Evolutionary conservation across 2,888 invertebrate species (phyloP).

Genomic region (Cenopis cana): DNA sequence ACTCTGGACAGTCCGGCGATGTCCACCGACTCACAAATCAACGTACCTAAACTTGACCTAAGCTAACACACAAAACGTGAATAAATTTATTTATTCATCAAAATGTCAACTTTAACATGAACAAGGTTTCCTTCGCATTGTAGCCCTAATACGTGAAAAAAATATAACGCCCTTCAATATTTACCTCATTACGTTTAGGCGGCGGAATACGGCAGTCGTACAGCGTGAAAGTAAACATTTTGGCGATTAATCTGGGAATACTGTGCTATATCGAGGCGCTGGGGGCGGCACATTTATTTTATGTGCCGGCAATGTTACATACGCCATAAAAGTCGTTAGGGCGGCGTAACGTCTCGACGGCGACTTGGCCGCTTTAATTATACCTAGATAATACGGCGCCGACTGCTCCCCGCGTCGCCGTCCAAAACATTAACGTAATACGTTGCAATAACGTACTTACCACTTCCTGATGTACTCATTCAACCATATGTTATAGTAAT

Average conservation of each 20-base stretch:
- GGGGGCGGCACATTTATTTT: slow-evolving; percentile 84
- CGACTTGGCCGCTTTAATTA: slow-evolving; percentile 84
- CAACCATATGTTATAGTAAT: slow-evolving; percentile 59
- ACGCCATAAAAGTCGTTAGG: slow-evolving; percentile 85
- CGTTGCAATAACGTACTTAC: slow-evolving; percentile 75
- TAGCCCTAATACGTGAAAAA: slow-evolving; percentile 47
- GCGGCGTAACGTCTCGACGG: slow-evolving; percentile 83
- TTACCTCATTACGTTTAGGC: slow-evolving; percentile 68
- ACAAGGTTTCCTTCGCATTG: slow-evolving; percentile 39
- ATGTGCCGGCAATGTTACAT: slow-evolving; percentile 84
- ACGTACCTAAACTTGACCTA: slow-evolving; percentile 5
- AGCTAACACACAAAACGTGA: neutral
- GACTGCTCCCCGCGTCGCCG: slow-evolving; percentile 64
- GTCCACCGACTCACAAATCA: slow-evolving; percentile 38
- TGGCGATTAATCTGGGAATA: slow-evolving; percentile 80
- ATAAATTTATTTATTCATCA: slow-evolving; percentile 35
- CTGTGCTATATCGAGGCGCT: slow-evolving; percentile 75
- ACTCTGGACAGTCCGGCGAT: slow-evolving; percentile 53
- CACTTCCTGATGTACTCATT: slow-evolving; percentile 66
- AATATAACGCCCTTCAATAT: slow-evolving; percentile 63
- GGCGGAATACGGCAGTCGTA: slow-evolving; percentile 66
- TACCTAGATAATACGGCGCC: slow-evolving; percentile 79
- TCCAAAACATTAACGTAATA: slow-evolving; percentile 72
- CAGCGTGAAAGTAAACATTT: slow-evolving; percentile 80
- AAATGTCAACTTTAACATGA: slow-evolving; percentile 19